Base-by-base conservation (phyloP, 1,140 invertebrate species). In the Anadara kagoshimensis region DNA sequence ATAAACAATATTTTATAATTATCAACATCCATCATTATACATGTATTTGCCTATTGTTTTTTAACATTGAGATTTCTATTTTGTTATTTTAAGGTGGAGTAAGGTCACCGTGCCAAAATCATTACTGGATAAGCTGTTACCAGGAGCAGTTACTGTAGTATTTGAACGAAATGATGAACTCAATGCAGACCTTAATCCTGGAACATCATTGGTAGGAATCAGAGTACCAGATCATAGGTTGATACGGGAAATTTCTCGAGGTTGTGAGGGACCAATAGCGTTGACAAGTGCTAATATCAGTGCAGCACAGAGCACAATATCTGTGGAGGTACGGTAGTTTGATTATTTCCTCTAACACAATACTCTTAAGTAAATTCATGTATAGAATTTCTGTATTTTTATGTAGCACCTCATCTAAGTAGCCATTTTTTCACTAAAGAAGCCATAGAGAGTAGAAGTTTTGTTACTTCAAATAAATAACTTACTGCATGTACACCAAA, bases 231-330 rank as follows among this genome's bases (percentile, higher is more conserved):
- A 96, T 74, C 91, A 93, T 83, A 81, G 87, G 16, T 98, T 99
- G 87, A 93, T 99, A 49, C 91, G 93, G 71, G 86, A 90, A 66
- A 86, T 99, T 3, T 92, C 93, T 8, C 90, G 90, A 78, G 79
- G 88, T n/a, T 92, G 93, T 82, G 90, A 91, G 49, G 91, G 92
- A 80, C 97, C 97, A 0, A 86, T 99, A 45, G 97, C 97, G 4
- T 86, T 99, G 8, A 99, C 98, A 1, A 98, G 97, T 91, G 97
- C 98, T 1, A 99, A 99, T 90, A 89, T 93, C 24, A 98, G 96
- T 82, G 92, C 92, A 76, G 89, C 93, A 68, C 91, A 90, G 5
- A 98, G 96, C 84, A 94, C 94, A 53, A 87, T 98, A 20, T 47
- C 36, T 57, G 64, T 76, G 22, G 44, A 76, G 63, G 74, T 76